Conservation (phyloP, 2,888 invertebrate species). For the Amphiduros pacificus region DNA sequence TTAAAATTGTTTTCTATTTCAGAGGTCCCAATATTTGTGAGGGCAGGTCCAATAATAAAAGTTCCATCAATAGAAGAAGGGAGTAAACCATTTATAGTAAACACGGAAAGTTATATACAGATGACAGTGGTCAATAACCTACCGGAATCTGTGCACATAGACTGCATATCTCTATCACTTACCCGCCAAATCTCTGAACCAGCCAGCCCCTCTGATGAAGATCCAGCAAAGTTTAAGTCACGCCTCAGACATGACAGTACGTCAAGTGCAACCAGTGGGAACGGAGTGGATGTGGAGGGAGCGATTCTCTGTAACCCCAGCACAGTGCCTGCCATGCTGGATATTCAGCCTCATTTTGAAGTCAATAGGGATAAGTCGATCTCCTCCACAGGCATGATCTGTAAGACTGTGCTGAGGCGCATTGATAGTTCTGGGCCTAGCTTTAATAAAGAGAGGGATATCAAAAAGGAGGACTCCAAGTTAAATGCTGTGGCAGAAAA, state of each 20-base stretch:
- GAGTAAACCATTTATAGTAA: no score
- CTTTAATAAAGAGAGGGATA: slow-evolving; percentile 70
- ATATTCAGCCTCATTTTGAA: slow-evolving; percentile 36
- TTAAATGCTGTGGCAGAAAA: slow-evolving; percentile 64
- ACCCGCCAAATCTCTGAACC: no score
- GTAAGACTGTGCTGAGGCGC: not conserved
- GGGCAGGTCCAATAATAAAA: no score
- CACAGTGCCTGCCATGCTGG: slow-evolving; percentile 31
- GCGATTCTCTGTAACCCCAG: not conserved
- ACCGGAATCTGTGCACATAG: no score
- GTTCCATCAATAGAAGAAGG: no score
- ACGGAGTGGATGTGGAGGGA: not conserved
- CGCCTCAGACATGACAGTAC: not conserved
- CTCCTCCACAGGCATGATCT: slow-evolving; percentile 35
- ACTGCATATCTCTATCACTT: no score
- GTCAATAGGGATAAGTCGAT: slow-evolving; percentile 30
- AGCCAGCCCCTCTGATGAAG: no score
- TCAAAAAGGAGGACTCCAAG: slow-evolving; percentile 70
- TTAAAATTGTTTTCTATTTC: no score
- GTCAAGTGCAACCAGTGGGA: not conserved
- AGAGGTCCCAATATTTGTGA: no score
- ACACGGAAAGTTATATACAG: no score
- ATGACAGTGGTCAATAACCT: no score
- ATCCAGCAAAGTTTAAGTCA: no score
- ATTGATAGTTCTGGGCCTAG: slow-evolving; percentile 2